Conservation (phyloP, 2,888 invertebrate genomes). For the Chrysolina oricalcia region DNA sequence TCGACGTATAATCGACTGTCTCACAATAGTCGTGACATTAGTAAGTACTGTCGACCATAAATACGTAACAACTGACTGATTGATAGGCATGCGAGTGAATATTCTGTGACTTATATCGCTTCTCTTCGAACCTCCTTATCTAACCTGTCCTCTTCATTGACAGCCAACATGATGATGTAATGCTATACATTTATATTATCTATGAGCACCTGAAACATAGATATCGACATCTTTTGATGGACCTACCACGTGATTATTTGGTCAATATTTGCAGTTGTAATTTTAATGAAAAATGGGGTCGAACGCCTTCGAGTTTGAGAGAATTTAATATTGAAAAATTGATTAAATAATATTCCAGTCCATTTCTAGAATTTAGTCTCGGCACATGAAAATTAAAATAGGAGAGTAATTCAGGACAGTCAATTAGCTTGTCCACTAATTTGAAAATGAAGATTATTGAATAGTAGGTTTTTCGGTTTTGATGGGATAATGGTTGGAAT, state of each 20-base stretch:
- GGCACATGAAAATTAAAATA: no score
- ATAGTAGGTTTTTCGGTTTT: no score
- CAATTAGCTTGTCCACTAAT: no score
- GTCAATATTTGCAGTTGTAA: background rate
- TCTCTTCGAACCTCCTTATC: conserved; percentile 3
- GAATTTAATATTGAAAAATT: no score
- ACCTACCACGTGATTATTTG: background rate
- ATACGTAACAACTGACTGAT: conserved; percentile 5
- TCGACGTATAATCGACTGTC: background rate
- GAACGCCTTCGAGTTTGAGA: no score
- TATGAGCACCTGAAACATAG: background rate
- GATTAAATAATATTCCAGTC: no score
- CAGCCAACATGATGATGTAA: conserved; percentile 2
- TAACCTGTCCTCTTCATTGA: background rate
- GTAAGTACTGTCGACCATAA: conserved; percentile 11
- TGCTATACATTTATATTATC: background rate
- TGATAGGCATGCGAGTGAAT: background rate
- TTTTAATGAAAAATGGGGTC: no score
- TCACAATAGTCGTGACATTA: conserved; percentile 4
- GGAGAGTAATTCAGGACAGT: no score
- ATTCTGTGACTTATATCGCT: background rate
- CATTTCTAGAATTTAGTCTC: no score
- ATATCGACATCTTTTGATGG: background rate
- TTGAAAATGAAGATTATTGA: no score
- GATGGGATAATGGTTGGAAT: no score